Evolutionary conservation across 2,888 invertebrate genomes (phyloP).

Genomic region (Galerucella pusilla): DNA sequence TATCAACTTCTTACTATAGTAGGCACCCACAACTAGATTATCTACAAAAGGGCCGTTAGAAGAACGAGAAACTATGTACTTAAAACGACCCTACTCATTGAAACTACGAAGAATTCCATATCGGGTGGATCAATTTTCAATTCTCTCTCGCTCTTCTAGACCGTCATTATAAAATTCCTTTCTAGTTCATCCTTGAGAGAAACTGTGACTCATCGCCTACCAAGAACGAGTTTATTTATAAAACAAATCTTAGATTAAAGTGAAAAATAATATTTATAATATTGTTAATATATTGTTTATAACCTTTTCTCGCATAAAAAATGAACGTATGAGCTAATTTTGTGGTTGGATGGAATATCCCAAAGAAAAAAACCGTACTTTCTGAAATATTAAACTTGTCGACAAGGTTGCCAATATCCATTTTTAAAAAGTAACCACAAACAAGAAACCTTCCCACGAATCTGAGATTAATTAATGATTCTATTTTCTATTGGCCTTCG

Average conservation of each 20-base stretch:
- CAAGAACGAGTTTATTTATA: constrained; percentile 33
- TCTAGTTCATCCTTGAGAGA: constrained; percentile 31
- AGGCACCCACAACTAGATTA: background rate
- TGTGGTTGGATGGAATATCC: background rate
- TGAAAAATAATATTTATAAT: constrained; percentile 23
- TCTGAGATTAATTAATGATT: no score
- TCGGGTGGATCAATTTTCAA: background rate
- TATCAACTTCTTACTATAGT: background rate
- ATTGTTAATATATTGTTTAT: background rate
- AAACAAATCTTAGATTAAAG: constrained; percentile 11
- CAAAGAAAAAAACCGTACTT: background rate
- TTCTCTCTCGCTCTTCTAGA: background rate
- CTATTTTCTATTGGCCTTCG: no score
- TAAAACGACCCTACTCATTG: background rate
- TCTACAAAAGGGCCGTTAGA: background rate
- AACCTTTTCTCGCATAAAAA: background rate
- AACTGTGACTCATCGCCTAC: constrained; percentile 27
- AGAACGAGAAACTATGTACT: background rate
- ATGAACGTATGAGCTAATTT: background rate
- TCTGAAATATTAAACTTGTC: background rate
- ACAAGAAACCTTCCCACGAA: no score
- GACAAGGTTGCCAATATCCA: background rate
- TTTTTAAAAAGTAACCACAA: background rate
- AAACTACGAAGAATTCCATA: constrained; percentile 1
- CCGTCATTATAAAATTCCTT: constrained; percentile 31